Conservation (phyloP, 1,140 invertebrate genomes). For the Popillia japonica region DNA sequence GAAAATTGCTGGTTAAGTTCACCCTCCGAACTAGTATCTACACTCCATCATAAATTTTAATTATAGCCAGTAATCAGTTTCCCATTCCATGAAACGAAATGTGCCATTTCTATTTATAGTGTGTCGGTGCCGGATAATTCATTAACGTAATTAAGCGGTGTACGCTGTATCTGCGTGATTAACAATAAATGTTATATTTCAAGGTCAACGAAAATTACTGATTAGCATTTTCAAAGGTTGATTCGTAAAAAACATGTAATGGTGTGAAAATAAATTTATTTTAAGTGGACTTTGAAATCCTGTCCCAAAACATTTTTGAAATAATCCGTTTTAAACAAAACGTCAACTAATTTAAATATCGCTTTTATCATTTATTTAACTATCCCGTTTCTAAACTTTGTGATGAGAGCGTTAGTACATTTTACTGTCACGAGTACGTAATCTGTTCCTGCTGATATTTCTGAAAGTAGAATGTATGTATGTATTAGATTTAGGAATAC, state of each 20-base stretch:
- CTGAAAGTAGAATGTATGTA: too few species aligned
- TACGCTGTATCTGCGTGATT: not conserved
- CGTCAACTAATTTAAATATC: too few species aligned
- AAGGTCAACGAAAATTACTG: not conserved
- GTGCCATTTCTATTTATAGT: not conserved
- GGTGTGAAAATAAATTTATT: not conserved
- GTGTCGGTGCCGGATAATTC: not conserved
- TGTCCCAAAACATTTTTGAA: not conserved
- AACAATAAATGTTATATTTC: slow-evolving; percentile 16
- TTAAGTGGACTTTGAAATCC: not conserved
- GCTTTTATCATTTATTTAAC: too few species aligned
- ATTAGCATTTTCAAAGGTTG: not conserved
- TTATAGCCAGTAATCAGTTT: not conserved
- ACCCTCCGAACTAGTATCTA: not conserved
- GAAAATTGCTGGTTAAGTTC: not conserved
- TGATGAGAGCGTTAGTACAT: too few species aligned
- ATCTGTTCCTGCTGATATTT: too few species aligned
- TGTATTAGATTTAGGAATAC: too few species aligned
- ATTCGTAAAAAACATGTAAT: not conserved
- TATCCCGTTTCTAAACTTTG: too few species aligned
- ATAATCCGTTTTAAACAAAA: too few species aligned
- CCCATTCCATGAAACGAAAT: not conserved
- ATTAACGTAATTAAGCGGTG: not conserved
- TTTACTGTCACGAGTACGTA: too few species aligned
- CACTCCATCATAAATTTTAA: not conserved